These are phyloP conservation scores for Epizoanthus illoricatus DNA, from an alignment of 92 coral and sea anemone genomes.

Conservation along the genomic window DNA sequence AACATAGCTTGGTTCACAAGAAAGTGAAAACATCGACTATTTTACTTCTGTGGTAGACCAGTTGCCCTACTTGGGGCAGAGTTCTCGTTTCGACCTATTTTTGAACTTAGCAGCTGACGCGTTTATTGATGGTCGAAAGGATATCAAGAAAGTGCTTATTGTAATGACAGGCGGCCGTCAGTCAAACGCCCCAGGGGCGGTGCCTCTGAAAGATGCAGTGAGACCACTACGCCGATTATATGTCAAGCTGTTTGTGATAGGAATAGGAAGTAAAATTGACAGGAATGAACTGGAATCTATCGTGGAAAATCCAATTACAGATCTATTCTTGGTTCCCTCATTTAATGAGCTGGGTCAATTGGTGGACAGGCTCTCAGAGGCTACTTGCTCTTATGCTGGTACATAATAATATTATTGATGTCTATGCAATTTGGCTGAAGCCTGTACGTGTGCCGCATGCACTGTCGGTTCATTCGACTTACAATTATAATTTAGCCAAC, in stretches of 20 bases:
- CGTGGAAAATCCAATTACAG: slow-evolving; percentile 38
- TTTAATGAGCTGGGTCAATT: slow-evolving; percentile 35
- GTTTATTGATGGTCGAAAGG: too few relatives aligned
- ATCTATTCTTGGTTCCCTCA: slow-evolving; percentile 41
- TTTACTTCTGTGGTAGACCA: slow-evolving; percentile 61
- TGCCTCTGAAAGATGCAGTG: background rate
- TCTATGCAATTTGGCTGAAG: too few relatives aligned
- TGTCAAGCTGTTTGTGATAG: slow-evolving; percentile 35
- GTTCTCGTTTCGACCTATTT: slow-evolving; percentile 59
- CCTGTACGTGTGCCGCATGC: too few relatives aligned
- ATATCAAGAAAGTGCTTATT: slow-evolving; percentile 6
- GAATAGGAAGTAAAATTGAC: slow-evolving; percentile 46
- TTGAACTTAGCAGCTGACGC: too few relatives aligned
- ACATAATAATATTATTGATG: too few relatives aligned
- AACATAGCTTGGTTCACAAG: slow-evolving; percentile 61
- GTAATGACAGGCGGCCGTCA: slow-evolving; percentile 58
- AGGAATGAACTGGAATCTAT: slow-evolving; percentile 32
- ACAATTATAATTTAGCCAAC: too few relatives aligned
- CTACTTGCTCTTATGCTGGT: too few relatives aligned
- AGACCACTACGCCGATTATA: slow-evolving; percentile 1
- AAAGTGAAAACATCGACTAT: slow-evolving; percentile 46
- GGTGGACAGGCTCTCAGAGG: background rate
- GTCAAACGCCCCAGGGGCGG: slow-evolving; percentile 53
- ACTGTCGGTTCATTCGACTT: too few relatives aligned
- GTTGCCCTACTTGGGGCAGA: slow-evolving; percentile 68